A percentile compares a stretch with the other conserved stretches of the same genome.
Evolutionary conservation across 2,113 vertebrate genomes (phyloP).

Genomic region (Parus major): DNA sequence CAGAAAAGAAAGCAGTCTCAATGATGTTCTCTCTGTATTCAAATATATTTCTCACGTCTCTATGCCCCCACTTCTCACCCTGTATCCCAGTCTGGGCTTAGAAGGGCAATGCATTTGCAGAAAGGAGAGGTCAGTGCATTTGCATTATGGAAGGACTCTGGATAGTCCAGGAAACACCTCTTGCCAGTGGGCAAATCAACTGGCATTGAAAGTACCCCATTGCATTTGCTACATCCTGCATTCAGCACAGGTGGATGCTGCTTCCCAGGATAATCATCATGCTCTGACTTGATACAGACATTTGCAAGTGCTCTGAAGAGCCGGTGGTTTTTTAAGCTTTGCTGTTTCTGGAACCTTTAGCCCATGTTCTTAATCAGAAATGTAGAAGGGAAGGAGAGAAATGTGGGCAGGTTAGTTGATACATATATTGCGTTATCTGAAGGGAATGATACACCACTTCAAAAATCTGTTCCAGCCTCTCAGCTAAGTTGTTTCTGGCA

Average conservation of each 20-base stretch:
- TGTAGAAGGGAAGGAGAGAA: neutral
- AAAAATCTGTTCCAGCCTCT: neutral
- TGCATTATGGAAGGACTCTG: neutral
- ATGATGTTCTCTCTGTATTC: neutral
- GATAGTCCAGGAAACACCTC: neutral
- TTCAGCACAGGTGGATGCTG: neutral
- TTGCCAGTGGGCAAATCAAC: neutral
- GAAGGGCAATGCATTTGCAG: neutral
- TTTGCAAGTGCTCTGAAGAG: neutral
- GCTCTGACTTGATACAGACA: neutral
- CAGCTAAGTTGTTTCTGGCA: conserved; percentile 40
- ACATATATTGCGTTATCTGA: neutral
- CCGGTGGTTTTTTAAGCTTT: neutral
- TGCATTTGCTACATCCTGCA: neutral
- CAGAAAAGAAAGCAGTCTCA: conserved; percentile 8
- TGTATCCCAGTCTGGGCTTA: neutral
- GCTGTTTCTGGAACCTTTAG: neutral
- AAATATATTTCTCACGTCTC: conserved; percentile 15
- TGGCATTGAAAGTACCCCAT: neutral
- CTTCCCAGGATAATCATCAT: neutral
- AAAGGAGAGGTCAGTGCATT: neutral
- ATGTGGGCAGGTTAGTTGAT: neutral
- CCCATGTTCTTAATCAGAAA: neutral
- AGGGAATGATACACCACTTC: neutral
- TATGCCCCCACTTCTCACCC: neutral